Base-by-base conservation (phyloP, 2,888 invertebrate species). In the Endotricha flammealis region DNA sequence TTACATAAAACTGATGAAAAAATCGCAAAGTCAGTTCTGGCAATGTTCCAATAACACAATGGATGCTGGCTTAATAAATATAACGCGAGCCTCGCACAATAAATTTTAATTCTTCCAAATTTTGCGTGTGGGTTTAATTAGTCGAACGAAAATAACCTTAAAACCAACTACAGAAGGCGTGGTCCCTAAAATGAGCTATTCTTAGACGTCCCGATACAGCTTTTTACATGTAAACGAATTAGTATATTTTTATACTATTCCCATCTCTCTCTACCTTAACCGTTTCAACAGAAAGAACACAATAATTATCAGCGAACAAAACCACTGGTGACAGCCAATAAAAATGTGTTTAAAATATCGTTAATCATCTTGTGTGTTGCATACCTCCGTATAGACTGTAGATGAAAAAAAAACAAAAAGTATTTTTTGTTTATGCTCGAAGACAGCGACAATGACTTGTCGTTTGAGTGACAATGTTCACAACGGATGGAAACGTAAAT, bases 21-120 rank as follows among this genome's bases (percentile, higher is more conserved):
- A 69, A 71, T 58, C 58, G 64, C 64, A 66, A 68, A 51, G 57
- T 63, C 52, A 55, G 36, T 50, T 33, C 64, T 82, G 83, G 81
- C 68, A 9, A 12, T 4, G 16, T 13, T 65, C 83, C 81, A 82
- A 60, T 32, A 44, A 49, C 49, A 73, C 67, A 71, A 71, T 66
- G 55, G 59, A 64, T 53, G 60, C 59, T 62, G 59, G 61, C 63
- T 72, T 67, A 61, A 77, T 73, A 73, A 71, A 76, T 61, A 54
- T 48, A 60, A 62, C 57, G 57, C 57, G 51, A 41, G 45, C 47
- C 50, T 44, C 51, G 51, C 49, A 50, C 60, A 62, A 70, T 59
- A 68, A 66, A 70, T 70, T n/a, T n/a, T 63, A 57, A 57, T 64
- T 67, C 57, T 60, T 56, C 44, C 47, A 53, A 67, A 64, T 61